A percentile compares a stretch with the other conserved stretches of the same genome.
These are phyloP conservation scores for Papilio dardanus DNA, from an alignment of 1,140 invertebrate genomes.

Conservation along the genomic window DNA sequence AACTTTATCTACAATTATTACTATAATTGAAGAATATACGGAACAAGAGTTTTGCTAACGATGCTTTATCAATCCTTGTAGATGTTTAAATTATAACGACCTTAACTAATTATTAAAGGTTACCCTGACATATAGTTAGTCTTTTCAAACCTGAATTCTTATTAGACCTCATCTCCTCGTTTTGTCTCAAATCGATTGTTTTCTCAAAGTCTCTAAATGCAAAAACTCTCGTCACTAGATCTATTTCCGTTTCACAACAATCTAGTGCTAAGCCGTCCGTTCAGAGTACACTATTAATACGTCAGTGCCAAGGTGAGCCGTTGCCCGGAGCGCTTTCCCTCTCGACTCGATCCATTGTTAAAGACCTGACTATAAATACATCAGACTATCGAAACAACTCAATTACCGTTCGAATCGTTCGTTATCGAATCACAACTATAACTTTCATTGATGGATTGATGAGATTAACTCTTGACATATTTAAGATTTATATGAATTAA, in stretches of 20 bases:
- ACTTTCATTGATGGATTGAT: neutral
- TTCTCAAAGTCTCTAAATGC: neutral
- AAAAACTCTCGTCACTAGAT: constrained; percentile 10
- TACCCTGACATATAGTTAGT: too few relatives aligned
- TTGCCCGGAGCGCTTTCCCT: constrained; percentile 68
- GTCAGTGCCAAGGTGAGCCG: constrained; percentile 71
- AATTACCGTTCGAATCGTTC: constrained; percentile 15
- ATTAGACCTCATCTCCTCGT: neutral
- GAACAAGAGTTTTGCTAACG: neutral
- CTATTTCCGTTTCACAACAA: constrained; percentile 23
- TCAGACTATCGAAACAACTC: constrained; percentile 45
- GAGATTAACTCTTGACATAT: neutral
- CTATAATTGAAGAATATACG: constrained; percentile 6
- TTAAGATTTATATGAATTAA: neutral
- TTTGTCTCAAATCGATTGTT: neutral
- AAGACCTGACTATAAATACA: constrained; percentile 58
- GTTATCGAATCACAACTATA: constrained; percentile 13
- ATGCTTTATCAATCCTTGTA: too few relatives aligned
- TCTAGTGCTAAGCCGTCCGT: constrained; percentile 46
- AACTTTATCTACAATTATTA: too few relatives aligned
- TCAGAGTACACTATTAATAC: constrained; percentile 66
- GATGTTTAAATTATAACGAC: too few relatives aligned
- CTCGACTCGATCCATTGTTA: constrained; percentile 49
- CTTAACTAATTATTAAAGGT: too few relatives aligned
- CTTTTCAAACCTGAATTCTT: too few relatives aligned